Percentiles rank a stretch among this genome's conserved stretches.
phyloP scores from a whole-genome alignment of 2,113 vertebrate species.

The Bubo scandiacus region DNA sequence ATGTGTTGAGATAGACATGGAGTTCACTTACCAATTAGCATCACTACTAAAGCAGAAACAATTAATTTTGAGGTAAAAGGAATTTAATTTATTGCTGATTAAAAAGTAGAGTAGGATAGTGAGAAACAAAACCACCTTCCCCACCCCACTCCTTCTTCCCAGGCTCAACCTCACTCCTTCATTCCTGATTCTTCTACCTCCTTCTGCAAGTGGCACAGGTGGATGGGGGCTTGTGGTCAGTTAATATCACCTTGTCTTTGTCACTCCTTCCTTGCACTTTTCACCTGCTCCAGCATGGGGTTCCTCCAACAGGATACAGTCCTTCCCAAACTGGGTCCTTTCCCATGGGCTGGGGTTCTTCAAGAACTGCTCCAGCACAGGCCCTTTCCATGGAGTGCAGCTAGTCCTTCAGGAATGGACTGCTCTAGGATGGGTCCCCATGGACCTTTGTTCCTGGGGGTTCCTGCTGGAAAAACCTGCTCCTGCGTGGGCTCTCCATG shows the following conservation, averaged over 20 bases:
- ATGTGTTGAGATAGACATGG: not conserved
- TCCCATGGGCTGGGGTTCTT: not conserved
- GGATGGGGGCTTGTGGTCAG: accelerated
- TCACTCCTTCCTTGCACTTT: not conserved
- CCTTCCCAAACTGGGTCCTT: not conserved
- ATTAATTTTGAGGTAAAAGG: accelerated
- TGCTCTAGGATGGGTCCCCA: not conserved
- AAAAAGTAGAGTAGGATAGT: not conserved
- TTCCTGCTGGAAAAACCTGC: not conserved
- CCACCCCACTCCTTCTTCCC: not conserved
- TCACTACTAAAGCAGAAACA: not conserved
- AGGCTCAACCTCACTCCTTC: not conserved
- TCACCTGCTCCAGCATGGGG: not conserved
- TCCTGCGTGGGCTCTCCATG: not conserved
- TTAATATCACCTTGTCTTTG: not conserved
- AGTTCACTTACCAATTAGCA: not conserved
- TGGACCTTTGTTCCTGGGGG: too few relatives aligned
- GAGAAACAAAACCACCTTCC: not conserved
- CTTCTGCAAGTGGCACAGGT: accelerated
- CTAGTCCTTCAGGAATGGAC: not conserved
- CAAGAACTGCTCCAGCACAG: not conserved
- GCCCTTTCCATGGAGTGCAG: not conserved
- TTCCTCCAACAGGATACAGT: not conserved
- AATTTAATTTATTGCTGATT: not conserved
- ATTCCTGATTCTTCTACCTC: not conserved